These are phyloP conservation scores for Xylota segnis DNA, from an alignment of 2,888 invertebrate species.

Conservation along the genomic window DNA sequence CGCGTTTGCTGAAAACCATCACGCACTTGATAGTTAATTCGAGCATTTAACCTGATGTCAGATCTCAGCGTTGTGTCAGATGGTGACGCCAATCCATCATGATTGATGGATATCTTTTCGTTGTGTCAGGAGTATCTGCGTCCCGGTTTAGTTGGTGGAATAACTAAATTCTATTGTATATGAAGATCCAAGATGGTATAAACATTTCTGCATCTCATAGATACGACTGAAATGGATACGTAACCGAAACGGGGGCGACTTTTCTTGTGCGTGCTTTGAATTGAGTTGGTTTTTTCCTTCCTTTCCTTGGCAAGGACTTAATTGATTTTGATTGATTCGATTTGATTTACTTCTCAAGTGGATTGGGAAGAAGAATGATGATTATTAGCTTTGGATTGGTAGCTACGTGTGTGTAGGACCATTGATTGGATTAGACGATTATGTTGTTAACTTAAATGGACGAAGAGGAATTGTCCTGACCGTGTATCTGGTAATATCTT, in stretches of 20 bases:
- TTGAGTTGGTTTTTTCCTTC: slow-evolving; percentile 1
- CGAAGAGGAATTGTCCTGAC: slow-evolving; percentile 26
- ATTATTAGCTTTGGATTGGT: background rate
- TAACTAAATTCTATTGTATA: background rate
- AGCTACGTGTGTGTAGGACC: slow-evolving; percentile 8
- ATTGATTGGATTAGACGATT: slow-evolving; percentile 9
- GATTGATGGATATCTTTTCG: slow-evolving; percentile 14
- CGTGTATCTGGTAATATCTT: slow-evolving; percentile 24
- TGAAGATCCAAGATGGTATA: background rate
- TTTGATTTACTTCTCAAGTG: slow-evolving; percentile 29
- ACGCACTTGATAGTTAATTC: slow-evolving; percentile 3
- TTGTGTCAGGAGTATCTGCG: background rate
- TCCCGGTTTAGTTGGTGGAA: background rate
- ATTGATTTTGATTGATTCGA: slow-evolving; percentile 51
- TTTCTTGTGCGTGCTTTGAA: background rate
- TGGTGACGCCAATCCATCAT: slow-evolving; percentile 28
- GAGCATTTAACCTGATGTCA: slow-evolving; percentile 22
- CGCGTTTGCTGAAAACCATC: background rate
- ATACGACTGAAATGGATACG: background rate
- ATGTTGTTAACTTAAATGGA: slow-evolving; percentile 29
- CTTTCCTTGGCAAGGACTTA: slow-evolving; percentile 9
- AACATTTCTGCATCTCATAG: slow-evolving; percentile 4
- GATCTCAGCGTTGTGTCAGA: background rate
- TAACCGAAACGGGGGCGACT: background rate
- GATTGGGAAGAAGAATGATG: slow-evolving; percentile 5